A percentile compares a stretch with the other conserved stretches of the same genome.
Evolutionary conservation across 2,797 vertebrate species (phyloP).

Genomic region (Myiothlypis chrysogaster): DNA sequence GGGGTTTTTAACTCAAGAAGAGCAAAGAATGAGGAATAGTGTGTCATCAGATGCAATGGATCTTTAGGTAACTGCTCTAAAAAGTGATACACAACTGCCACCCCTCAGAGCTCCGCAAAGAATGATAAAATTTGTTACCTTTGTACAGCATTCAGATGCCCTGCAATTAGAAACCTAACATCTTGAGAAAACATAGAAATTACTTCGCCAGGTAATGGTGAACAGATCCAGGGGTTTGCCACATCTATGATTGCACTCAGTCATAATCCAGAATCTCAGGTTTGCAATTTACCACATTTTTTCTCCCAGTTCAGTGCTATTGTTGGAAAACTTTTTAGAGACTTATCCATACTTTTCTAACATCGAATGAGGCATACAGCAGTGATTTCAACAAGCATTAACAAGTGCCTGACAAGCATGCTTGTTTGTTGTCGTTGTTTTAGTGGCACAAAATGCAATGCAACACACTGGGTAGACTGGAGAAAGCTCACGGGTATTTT

Average conservation of each 20-base stretch:
- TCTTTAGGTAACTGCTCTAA: background rate
- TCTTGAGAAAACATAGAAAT: background rate
- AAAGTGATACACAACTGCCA: background rate
- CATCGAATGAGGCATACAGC: background rate
- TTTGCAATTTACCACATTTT: background rate
- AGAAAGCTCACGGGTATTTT: background rate
- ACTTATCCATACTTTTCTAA: background rate
- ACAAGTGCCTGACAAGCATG: background rate
- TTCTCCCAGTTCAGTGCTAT: background rate
- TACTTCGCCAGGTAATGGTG: background rate
- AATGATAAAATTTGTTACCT: background rate
- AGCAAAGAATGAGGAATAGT: background rate
- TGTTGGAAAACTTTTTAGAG: background rate
- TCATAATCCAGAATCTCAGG: background rate
- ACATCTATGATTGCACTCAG: background rate
- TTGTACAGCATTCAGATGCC: background rate
- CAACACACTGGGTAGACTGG: no score
- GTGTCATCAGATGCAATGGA: background rate
- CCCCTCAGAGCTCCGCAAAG: background rate
- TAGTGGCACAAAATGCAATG: background rate
- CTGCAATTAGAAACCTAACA: background rate
- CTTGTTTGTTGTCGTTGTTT: background rate
- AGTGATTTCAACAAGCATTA: background rate
- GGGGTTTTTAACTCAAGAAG: background rate
- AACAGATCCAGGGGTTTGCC: background rate